These are phyloP conservation scores for Pogonocichla stellata DNA, from an alignment of 2,113 vertebrate genomes.

Conservation along the genomic window DNA sequence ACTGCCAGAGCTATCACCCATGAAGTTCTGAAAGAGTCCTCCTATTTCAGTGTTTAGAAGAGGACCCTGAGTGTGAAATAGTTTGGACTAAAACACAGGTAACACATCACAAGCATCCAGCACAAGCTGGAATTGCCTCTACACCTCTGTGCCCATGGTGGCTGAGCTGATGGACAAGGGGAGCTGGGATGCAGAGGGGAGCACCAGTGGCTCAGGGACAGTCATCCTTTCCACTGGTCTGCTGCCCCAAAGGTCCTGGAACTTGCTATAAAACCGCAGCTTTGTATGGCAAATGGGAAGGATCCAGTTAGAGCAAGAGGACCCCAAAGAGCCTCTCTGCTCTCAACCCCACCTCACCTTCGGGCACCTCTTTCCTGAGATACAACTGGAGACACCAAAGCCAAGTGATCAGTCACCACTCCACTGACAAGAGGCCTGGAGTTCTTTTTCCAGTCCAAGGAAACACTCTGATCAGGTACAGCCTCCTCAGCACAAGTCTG, in stretches of 20 bases:
- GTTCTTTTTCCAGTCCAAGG: not conserved
- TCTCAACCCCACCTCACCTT: not conserved
- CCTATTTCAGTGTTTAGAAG: constrained; percentile 25
- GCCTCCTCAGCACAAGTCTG: not conserved
- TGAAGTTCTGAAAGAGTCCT: constrained; percentile 25
- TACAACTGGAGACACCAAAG: not conserved
- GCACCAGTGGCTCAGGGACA: not conserved
- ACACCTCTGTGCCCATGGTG: not conserved
- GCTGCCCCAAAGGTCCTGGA: not conserved
- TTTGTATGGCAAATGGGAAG: not conserved
- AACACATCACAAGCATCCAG: not conserved
- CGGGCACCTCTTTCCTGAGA: not conserved
- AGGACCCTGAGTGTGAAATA: not conserved
- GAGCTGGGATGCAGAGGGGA: not conserved
- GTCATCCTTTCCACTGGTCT: not conserved
- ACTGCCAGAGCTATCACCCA: constrained; percentile 37
- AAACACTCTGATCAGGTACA: not conserved
- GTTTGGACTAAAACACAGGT: not conserved
- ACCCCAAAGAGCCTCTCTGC: not conserved
- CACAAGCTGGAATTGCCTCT: not conserved
- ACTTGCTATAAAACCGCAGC: not conserved
- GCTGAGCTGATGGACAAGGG: not conserved
- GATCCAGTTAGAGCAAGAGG: not conserved
- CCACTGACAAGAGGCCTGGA: not conserved
- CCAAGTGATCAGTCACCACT: not conserved